Percentiles rank a stretch among this genome's conserved stretches.
Evolutionary conservation across 2,113 vertebrate genomes (phyloP).

Genomic region (Apaloderma vittatum): DNA sequence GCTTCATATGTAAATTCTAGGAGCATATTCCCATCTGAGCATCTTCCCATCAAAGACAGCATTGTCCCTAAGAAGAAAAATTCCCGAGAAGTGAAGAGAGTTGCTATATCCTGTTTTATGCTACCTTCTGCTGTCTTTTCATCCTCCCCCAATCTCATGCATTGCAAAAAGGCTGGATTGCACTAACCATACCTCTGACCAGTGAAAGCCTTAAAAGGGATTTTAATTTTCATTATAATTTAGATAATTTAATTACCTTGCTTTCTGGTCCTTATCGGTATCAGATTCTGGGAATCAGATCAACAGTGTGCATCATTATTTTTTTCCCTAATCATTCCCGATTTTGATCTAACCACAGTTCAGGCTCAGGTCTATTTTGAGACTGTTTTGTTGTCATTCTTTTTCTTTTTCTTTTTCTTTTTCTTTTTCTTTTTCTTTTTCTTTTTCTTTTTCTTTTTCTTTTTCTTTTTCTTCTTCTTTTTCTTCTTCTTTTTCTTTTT

Average conservation of each 20-base stretch:
- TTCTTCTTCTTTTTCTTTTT: no score
- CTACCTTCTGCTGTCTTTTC: background rate
- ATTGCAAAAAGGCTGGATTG: background rate
- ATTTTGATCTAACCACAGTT: background rate
- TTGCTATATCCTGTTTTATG: background rate
- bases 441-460: no score
- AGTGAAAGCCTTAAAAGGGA: background rate
- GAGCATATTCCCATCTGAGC: background rate
- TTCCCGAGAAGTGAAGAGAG: background rate
- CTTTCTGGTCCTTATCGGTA: background rate
- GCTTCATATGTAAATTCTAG: background rate
- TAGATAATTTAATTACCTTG: background rate
- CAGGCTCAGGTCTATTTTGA: background rate
- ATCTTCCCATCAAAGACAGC: background rate
- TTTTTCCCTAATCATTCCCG: background rate
- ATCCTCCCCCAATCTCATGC: background rate
- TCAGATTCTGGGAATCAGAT: background rate
- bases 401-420: no score
- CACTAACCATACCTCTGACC: background rate
- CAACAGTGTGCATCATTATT: background rate
- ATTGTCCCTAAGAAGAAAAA: background rate
- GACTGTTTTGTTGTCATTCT: no score
- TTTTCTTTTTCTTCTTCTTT: no score
- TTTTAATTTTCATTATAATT: background rate
- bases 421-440: no score